A percentile compares a stretch with the other conserved stretches of the same genome.
phyloP scores from a whole-genome alignment of 2,797 vertebrate genomes.

The Pseudotriccus pelzelni region DNA sequence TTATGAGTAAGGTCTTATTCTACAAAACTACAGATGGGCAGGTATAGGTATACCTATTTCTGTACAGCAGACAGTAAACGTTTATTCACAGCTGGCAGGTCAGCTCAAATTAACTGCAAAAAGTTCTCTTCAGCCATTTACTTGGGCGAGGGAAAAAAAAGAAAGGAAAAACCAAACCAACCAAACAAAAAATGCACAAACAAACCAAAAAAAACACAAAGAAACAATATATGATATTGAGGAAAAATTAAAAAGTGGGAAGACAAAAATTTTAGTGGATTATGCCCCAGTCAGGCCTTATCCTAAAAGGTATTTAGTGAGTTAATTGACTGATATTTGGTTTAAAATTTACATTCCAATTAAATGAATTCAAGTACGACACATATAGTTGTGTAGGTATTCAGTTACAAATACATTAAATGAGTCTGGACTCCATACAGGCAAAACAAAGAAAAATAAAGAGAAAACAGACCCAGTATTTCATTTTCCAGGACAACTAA shows the following conservation, averaged over 20 bases:
- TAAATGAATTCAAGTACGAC: not conserved
- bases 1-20: constrained; percentile 2
- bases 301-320: not conserved
- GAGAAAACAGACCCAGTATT: not conserved
- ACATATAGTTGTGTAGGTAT: not conserved
- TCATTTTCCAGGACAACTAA: not conserved
- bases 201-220: not conserved
- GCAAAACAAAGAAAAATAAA: not conserved
- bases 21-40: constrained; percentile 4
- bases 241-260: not conserved
- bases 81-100: constrained; percentile 29
- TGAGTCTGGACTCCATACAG: not conserved
- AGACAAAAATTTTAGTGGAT: not conserved
- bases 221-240: not conserved
- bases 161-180: too few relatives aligned
- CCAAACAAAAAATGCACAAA: not conserved
- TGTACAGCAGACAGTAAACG: constrained; percentile 10
- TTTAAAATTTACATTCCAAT: not conserved
- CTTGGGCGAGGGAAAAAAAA: not conserved
- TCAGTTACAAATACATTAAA: not conserved
- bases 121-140: constrained; percentile 4
- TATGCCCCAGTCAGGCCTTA: not conserved
- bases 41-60: not conserved
- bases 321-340: not conserved
- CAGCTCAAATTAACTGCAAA: constrained; percentile 15